These are phyloP conservation scores for Drosophila mojavensis DNA, from an alignment of 1,140 invertebrate genomes.

Conservation along the genomic window DNA sequence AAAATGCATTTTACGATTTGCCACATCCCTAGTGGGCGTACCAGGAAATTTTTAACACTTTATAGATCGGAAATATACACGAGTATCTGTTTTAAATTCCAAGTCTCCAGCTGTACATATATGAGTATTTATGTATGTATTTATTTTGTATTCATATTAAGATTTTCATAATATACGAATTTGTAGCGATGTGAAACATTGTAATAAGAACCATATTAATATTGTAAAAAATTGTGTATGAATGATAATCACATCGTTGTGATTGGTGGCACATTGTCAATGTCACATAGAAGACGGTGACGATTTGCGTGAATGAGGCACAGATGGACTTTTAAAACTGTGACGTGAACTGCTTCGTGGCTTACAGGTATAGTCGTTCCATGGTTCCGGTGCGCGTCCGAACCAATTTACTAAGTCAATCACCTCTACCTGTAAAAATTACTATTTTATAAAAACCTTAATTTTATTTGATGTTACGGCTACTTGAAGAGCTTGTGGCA, in stretches of 20 bases:
- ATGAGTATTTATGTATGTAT: no score
- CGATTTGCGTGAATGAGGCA: slow-evolving; percentile 74
- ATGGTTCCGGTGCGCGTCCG: slow-evolving; percentile 77
- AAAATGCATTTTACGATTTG: no score
- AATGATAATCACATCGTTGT: neutral
- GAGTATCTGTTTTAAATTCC: no score
- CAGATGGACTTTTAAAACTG: slow-evolving; percentile 75
- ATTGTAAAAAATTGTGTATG: neutral
- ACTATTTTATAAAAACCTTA: neutral
- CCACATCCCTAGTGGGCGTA: no score
- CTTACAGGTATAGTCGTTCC: slow-evolving; percentile 71
- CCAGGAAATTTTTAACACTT: no score
- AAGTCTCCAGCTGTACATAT: no score
- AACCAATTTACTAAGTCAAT: slow-evolving; percentile 81
- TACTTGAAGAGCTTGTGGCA: slow-evolving; percentile 87
- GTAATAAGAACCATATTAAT: neutral
- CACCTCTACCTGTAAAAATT: slow-evolving; percentile 62
- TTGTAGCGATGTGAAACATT: no score
- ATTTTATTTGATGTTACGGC: neutral
- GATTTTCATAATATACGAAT: no score
- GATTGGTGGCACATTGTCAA: neutral
- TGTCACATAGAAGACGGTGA: slow-evolving; percentile 80
- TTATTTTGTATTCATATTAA: no score
- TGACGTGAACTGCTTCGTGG: slow-evolving; percentile 68
- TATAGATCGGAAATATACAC: no score